Base-by-base conservation (phyloP, 2,888 invertebrate genomes). In the Trichogramma evanescens region DNA sequence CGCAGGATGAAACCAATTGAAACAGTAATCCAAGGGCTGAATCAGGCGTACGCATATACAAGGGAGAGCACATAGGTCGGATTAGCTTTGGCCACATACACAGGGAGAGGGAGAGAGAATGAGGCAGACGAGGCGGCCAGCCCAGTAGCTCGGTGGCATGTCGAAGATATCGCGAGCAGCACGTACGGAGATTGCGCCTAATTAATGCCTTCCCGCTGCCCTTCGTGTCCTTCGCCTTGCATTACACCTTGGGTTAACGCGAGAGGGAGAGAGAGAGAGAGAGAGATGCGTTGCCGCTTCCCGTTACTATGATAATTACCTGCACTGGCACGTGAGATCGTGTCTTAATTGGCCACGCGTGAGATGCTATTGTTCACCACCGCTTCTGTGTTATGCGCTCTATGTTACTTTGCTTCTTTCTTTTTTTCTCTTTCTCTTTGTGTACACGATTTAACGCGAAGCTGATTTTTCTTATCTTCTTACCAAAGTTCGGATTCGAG, bases 171-270 rank as follows among this genome's bases (percentile, higher is more conserved):
- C 55, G 50, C 54, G 44, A 46, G 52, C 48, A 45, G 44, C 74
- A 72, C 73, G 71, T 71, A 71, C 70, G 60, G 67, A 73, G 74
- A 75, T 75, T 74, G 72, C 65, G 10, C 64, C 68, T 74, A 75
- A 75, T 75, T 74, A 74, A 75, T 75, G 74, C 71, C 66, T 66
- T 44, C 10, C 52, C 50, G 50, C 54, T 56, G 10, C 13, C 10
- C 9, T 13, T 39, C 44, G 8, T 39, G 26, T 26, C 26, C 26
- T 26, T 38, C 40, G 10, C 26, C 38, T 39, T 26, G 43, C 26
- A 26, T 26, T 26, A 26, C 26, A 26, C 26, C 26, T 26, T 26
- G 26, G 26, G 26, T 26, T 26, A 26, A 26, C 26, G 26, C 26
- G 26, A 26, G 26, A 13, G 13, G 2, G 13, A 13, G 13, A 13